Evolutionary conservation across 2,797 vertebrate genomes (phyloP).

Genomic region (Petrocephalus schoutedeni): DNA sequence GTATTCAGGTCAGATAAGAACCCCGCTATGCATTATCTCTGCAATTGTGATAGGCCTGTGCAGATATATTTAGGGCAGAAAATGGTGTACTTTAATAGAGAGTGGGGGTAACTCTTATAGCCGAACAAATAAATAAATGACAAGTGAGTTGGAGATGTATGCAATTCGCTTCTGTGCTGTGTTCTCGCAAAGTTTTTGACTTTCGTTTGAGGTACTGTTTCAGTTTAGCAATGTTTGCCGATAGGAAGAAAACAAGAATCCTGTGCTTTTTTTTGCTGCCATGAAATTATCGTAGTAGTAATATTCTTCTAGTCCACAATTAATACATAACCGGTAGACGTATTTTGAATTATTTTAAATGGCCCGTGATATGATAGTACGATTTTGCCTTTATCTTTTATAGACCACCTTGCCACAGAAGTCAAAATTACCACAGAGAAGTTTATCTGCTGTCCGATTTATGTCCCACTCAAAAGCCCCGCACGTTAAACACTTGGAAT

Average conservation of each 20-base stretch:
- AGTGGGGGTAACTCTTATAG: background rate
- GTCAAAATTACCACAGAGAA: background rate
- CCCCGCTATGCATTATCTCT: background rate
- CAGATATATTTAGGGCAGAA: background rate
- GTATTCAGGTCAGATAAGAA: constrained; percentile 1
- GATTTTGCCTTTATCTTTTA: background rate
- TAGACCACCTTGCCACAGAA: background rate
- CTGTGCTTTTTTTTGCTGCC: background rate
- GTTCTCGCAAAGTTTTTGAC: background rate
- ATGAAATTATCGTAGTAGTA: background rate
- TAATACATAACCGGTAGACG: background rate
- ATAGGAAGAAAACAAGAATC: background rate
- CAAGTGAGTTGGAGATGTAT: background rate
- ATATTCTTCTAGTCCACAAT: background rate
- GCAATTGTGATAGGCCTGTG: background rate
- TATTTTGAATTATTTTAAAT: too few species aligned
- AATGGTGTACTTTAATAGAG: background rate
- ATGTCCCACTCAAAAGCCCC: background rate
- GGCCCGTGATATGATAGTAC: background rate
- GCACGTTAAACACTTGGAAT: background rate
- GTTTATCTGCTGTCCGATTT: background rate
- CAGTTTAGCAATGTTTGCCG: background rate
- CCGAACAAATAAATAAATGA: background rate
- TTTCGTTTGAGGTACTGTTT: background rate
- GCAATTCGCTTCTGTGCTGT: background rate